phyloP scores from a whole-genome alignment of 2,888 invertebrate species.

The Hypsopygia costalis region DNA sequence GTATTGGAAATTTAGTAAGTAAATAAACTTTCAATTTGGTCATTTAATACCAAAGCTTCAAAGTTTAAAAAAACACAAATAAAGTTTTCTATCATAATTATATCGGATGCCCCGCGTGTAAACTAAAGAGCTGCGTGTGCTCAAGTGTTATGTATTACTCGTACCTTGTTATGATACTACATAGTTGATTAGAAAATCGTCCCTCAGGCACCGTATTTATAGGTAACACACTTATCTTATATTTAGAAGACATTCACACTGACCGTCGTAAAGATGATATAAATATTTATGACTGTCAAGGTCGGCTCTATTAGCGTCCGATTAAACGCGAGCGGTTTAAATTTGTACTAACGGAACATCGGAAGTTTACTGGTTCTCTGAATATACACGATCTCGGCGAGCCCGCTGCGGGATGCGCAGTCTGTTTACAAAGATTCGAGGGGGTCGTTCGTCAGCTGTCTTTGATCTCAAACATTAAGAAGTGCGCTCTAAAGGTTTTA shows the following conservation, averaged over 20 bases:
- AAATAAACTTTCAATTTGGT: no score
- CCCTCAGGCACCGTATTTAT: no score
- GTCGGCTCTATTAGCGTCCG: slow-evolving; percentile 47
- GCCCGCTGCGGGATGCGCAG: slow-evolving; percentile 21
- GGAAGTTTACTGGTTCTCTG: slow-evolving; percentile 31
- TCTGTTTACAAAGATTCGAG: slow-evolving; percentile 10
- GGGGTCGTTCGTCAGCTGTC: slow-evolving; percentile 13
- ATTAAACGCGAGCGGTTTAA: slow-evolving; percentile 41
- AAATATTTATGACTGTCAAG: slow-evolving; percentile 64
- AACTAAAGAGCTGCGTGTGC: no score
- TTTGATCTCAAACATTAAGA: slow-evolving; percentile 10
- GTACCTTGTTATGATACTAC: no score
- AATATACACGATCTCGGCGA: slow-evolving; percentile 17
- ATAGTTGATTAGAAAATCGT: no score
- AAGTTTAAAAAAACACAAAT: no score
- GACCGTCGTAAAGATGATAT: slow-evolving; percentile 54
- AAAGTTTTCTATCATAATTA: no score
- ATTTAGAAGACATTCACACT: slow-evolving; percentile 66
- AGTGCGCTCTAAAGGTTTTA: slow-evolving; percentile 14
- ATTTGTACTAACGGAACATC: slow-evolving; percentile 37
- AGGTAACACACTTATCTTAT: slow-evolving; percentile 21
- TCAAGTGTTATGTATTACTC: no score
- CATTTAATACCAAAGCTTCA: no score
- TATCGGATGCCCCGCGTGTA: no score
- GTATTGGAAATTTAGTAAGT: no score